Conservation (phyloP, 2,113 vertebrate species). For the Cyanocitta stelleri region DNA sequence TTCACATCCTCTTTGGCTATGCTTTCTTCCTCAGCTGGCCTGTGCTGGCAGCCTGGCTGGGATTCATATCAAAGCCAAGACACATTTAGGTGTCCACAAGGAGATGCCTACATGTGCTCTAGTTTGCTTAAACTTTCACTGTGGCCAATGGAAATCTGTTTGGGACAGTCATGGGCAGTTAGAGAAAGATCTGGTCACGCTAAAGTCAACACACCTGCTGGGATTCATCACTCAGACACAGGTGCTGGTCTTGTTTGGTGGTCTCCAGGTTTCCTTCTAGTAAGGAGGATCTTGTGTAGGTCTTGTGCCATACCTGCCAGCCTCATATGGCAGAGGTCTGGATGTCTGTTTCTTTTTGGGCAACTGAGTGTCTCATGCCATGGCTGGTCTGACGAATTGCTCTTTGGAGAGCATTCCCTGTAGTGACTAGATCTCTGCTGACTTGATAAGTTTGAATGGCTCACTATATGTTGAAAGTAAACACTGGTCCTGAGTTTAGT, state of each 20-base stretch:
- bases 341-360: background rate
- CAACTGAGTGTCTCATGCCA: background rate
- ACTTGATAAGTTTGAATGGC: background rate
- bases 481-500: background rate
- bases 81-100: background rate
- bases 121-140: background rate
- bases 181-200: background rate
- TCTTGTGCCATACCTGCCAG: background rate
- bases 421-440: background rate
- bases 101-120: background rate
- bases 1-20: background rate
- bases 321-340: background rate
- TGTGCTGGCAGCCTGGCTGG: background rate
- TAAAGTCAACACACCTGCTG: rapidly evolving
- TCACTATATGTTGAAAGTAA: background rate
- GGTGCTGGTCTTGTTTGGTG: background rate
- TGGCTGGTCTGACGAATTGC: background rate
- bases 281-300: background rate
- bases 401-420: background rate
- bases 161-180: background rate
- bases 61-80: background rate
- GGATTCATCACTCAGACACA: background rate
- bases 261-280: background rate
- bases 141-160: background rate
- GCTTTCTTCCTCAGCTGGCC: background rate